Evolutionary conservation across 2,113 vertebrate genomes (phyloP).

Genomic region (Macaca mulatta): DNA sequence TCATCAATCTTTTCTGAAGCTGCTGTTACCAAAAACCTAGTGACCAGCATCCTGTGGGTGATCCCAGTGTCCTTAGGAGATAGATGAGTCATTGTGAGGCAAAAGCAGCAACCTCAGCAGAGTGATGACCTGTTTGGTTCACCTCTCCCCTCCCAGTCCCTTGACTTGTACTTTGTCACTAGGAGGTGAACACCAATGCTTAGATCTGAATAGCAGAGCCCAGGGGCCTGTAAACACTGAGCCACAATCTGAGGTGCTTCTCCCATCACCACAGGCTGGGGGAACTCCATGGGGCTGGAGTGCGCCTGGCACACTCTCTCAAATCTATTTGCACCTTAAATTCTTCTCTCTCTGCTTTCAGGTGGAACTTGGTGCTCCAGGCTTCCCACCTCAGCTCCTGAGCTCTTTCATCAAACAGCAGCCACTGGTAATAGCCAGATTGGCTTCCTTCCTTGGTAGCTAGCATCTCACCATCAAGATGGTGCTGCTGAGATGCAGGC

Average conservation of each 20-base stretch:
- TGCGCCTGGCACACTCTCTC: not conserved
- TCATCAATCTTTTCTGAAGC: not conserved
- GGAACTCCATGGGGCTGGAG: not conserved
- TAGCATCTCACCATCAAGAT: constrained; percentile 53
- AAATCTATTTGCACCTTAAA: not conserved
- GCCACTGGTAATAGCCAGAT: constrained; percentile 90
- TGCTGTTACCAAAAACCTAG: not conserved
- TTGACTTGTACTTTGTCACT: not conserved
- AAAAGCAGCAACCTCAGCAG: not conserved
- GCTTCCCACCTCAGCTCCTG: constrained; percentile 87
- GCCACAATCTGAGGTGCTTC: not conserved
- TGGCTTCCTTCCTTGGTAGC: constrained; percentile 86
- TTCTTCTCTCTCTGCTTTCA: constrained; percentile 74
- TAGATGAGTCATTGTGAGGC: not conserved
- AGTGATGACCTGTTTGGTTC: not conserved
- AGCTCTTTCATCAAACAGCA: constrained; percentile 87
- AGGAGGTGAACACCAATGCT: not conserved
- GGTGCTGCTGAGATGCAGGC: constrained; percentile 1
- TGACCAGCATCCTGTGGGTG: not conserved
- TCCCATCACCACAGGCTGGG: not conserved
- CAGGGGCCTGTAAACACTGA: not conserved
- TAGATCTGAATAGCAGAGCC: not conserved
- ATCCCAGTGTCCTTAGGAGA: not conserved
- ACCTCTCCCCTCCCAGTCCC: not conserved
- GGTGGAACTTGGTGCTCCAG: constrained; percentile 94